Conservation (phyloP, 64 coral and sea anemone genomes). For the Montipora sp. region DNA sequence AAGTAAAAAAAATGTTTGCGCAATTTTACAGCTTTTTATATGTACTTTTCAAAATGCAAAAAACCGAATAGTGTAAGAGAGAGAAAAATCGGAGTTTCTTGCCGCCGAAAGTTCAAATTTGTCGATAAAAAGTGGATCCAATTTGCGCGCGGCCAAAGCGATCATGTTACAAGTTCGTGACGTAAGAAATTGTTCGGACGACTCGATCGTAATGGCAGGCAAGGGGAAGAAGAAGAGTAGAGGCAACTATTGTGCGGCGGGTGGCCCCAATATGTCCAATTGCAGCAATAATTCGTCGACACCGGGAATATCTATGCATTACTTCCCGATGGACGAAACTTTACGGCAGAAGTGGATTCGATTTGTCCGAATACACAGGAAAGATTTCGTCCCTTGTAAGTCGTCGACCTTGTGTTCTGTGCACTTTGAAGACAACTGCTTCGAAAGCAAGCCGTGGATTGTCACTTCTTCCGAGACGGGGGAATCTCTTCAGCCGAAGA, state of each 20-base stretch:
- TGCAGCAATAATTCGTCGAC: slow-evolving; percentile 47
- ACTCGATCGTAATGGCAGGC: slow-evolving; percentile 53
- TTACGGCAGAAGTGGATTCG: slow-evolving; percentile 55
- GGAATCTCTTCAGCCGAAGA: not conserved
- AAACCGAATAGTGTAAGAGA: slow-evolving; percentile 3
- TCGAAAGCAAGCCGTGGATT: slow-evolving; percentile 26
- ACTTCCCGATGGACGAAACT: slow-evolving; percentile 51
- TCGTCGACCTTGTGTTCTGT: slow-evolving; percentile 31
- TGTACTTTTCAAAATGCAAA: slow-evolving; percentile 9
- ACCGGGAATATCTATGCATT: slow-evolving; percentile 51
- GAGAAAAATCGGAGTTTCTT: slow-evolving; percentile 12
- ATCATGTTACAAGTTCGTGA: not conserved
- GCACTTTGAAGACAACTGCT: slow-evolving; percentile 25
- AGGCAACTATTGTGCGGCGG: slow-evolving; percentile 44
- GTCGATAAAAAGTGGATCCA: not conserved
- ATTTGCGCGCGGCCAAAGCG: slow-evolving; percentile 8
- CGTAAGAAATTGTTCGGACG: slow-evolving; percentile 1
- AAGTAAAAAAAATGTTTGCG: not conserved
- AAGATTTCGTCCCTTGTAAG: slow-evolving; percentile 27
- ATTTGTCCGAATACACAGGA: slow-evolving; percentile 44
- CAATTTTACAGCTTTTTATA: slow-evolving; percentile 12
- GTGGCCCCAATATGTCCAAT: slow-evolving; percentile 53
- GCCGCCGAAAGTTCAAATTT: slow-evolving; percentile 9
- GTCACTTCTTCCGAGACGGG: slow-evolving; percentile 22
- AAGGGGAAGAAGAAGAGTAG: slow-evolving; percentile 37